Base-by-base conservation (phyloP, 2,113 vertebrate species). In the Otocyon megalotis region DNA sequence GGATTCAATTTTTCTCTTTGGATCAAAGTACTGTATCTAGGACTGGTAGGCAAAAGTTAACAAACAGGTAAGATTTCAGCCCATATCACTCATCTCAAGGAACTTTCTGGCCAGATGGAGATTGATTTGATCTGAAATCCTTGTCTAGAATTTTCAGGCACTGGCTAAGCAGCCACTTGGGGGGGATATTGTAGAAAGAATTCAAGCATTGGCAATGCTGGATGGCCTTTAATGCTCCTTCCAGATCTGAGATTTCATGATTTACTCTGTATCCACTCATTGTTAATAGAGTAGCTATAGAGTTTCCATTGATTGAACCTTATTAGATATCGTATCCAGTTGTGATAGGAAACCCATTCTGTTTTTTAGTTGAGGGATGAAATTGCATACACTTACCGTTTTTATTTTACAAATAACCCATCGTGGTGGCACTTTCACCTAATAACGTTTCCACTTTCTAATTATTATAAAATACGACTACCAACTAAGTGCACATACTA, bases 101-200 rank as follows among this genome's bases (percentile, higher is more conserved):
- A 63, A 72, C 71, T 92, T 13, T 80, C 77, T 65, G 9, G 89
- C 32, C 30, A 58, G 54, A 79, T 32, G 10, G 56, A 35, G 50
- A 48, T 43, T 48, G 30, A 32, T 65, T 56, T 74, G 50, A 28
- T 65, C 79, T 92, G 28, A 54, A 84, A 71, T 22, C 53, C 32
- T 82, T 77, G 63, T n/a, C 54, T 80, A 82, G 62, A 90, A 77
- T 76, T 48, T 88, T 67, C 20, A 35, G 81, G 53, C 28, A 24
- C 53, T 82, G 72, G 50, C 65, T 91, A 65, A 77, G 30, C 77
- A 86, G 48, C 79, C 56, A 91, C 35, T 43, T 82, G 71, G 3
- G 28, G 76, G 37, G 81, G 60, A 74, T 65, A 17, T 54, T 95
- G 30, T 35, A 84, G 74, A 94, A 95, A 92, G 43, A 94, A 92